phyloP scores from a whole-genome alignment of 2,888 invertebrate genomes.

The Leptura quadrifasciata region DNA sequence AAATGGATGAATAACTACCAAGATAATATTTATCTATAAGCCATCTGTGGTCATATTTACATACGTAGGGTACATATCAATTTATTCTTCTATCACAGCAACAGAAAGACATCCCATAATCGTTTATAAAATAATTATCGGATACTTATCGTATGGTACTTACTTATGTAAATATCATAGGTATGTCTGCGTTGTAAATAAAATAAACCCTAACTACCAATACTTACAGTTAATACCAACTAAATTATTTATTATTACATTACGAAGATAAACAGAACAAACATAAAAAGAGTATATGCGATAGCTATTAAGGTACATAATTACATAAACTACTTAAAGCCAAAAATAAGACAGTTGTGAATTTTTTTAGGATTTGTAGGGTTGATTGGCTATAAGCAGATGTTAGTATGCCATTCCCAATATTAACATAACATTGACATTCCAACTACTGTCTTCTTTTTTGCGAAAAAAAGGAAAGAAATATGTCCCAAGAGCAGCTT shows the following conservation, averaged over 20 bases:
- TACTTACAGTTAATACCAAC: neutral
- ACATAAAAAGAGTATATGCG: neutral
- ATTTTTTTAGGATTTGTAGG: too few relatives aligned
- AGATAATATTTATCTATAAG: conserved; percentile 1
- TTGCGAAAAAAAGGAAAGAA: too few relatives aligned
- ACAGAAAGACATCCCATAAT: neutral
- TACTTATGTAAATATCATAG: neutral
- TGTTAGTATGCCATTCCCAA: too few relatives aligned
- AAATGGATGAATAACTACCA: neutral
- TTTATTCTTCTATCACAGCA: neutral
- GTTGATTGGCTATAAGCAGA: too few relatives aligned
- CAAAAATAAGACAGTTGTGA: too few relatives aligned
- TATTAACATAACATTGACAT: too few relatives aligned
- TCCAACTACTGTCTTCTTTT: too few relatives aligned
- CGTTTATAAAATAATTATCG: neutral
- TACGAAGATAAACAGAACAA: neutral
- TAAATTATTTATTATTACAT: neutral
- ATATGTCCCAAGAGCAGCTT: too few relatives aligned
- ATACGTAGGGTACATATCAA: neutral
- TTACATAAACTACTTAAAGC: too few relatives aligned
- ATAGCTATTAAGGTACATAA: too few relatives aligned
- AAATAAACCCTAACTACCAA: neutral
- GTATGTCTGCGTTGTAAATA: neutral
- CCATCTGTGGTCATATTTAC: neutral
- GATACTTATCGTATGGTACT: too few relatives aligned